Conservation (phyloP, 2,113 vertebrate species). For the Ochotona curzoniae region DNA sequence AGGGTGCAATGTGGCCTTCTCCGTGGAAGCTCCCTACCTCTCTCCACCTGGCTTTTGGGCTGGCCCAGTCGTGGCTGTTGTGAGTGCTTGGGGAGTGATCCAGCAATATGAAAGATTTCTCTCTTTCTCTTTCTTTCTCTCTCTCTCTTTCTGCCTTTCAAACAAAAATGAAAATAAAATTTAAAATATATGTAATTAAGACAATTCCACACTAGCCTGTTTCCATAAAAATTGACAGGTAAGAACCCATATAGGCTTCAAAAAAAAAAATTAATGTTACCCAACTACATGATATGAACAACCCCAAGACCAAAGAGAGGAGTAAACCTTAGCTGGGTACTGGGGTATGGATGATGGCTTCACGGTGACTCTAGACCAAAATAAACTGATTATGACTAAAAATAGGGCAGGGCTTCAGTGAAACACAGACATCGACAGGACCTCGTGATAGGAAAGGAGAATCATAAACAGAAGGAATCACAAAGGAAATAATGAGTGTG, state of each 20-base stretch:
- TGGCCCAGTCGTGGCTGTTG: no score
- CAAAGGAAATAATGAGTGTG: neutral
- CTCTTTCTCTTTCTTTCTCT: no score
- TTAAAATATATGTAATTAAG: slow-evolving; percentile 38
- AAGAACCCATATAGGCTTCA: neutral
- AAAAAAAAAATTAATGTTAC: neutral
- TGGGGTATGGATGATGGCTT: neutral
- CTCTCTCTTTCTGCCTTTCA: no score
- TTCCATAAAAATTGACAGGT: slow-evolving; percentile 32
- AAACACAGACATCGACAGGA: neutral
- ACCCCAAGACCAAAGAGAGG: slow-evolving; percentile 21
- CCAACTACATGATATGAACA: neutral
- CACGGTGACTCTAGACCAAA: neutral
- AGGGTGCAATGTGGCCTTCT: neutral
- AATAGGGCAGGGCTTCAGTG: neutral
- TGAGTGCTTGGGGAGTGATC: no score
- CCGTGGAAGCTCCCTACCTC: neutral
- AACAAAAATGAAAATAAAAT: neutral
- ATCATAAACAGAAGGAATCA: neutral
- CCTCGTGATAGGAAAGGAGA: neutral
- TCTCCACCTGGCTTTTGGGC: neutral
- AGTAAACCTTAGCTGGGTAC: neutral
- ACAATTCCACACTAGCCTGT: neutral
- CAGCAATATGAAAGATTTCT: no score
- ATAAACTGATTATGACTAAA: neutral